Percentiles rank a stretch among this genome's conserved stretches.
phyloP scores from a whole-genome alignment of 2,797 vertebrate species.

The Mormyrops boulengeri region DNA sequence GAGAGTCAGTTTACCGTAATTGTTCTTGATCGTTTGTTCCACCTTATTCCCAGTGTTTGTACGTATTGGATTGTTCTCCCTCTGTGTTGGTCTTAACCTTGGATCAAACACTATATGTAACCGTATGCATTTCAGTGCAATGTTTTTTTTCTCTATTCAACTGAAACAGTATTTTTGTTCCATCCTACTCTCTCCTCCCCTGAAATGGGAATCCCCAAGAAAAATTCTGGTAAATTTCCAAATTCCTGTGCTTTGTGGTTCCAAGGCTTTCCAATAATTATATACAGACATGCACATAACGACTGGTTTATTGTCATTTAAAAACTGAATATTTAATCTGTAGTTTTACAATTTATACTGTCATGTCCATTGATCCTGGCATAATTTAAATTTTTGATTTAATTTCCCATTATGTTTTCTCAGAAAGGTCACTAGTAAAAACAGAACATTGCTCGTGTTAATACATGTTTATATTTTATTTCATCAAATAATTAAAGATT shows the following conservation, averaged over 20 bases:
- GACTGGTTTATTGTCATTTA: background rate
- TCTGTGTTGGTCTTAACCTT: background rate
- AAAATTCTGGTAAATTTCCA: background rate
- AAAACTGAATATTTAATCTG: background rate
- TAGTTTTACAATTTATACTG: background rate
- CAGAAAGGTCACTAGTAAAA: background rate
- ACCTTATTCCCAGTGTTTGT: background rate
- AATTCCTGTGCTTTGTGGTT: background rate
- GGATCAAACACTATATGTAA: background rate
- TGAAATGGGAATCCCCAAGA: background rate
- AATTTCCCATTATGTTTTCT: background rate
- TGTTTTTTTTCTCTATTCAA: background rate
- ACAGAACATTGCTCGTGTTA: background rate
- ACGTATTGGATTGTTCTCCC: background rate
- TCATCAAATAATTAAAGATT: background rate
- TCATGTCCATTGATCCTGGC: background rate
- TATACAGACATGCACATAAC: background rate
- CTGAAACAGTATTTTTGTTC: background rate
- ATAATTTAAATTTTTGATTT: background rate
- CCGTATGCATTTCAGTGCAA: background rate
- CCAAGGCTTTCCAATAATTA: background rate
- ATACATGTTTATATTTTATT: background rate
- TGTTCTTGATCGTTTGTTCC: background rate
- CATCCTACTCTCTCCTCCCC: background rate
- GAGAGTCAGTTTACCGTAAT: background rate